Conservation (phyloP, 2,113 vertebrate species). For the Catharus bicknelli region DNA sequence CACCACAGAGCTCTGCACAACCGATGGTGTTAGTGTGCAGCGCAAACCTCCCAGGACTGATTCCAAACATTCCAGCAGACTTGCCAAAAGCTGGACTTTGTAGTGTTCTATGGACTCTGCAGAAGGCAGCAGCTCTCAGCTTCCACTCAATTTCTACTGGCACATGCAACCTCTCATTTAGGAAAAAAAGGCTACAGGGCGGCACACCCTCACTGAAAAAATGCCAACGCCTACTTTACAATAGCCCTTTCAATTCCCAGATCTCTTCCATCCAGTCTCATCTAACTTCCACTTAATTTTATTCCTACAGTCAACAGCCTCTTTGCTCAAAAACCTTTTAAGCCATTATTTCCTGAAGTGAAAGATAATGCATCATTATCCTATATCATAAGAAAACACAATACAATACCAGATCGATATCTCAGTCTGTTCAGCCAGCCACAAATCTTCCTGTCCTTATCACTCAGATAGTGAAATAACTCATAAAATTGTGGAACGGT, state of each 20-base stretch:
- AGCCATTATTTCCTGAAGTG: constrained; percentile 66
- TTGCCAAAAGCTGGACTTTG: background rate
- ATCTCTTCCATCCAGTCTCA: background rate
- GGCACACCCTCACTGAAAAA: background rate
- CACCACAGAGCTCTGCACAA: background rate
- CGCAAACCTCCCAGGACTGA: background rate
- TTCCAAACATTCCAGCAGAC: background rate
- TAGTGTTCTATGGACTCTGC: background rate
- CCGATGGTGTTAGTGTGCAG: accelerated
- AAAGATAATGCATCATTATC: constrained; percentile 63
- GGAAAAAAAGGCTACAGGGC: background rate
- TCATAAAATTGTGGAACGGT: background rate
- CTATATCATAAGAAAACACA: constrained; percentile 49
- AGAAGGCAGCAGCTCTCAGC: background rate
- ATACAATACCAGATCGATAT: constrained; percentile 68
- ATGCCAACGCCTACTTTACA: background rate
- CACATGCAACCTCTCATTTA: background rate
- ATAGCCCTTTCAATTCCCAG: background rate
- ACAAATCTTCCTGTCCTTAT: constrained; percentile 65
- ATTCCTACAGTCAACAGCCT: constrained; percentile 22
- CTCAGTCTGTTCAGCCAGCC: constrained; percentile 43
- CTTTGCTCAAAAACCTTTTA: constrained; percentile 48
- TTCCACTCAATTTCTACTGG: background rate
- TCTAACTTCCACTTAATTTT: constrained; percentile 45
- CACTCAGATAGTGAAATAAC: constrained; percentile 62